Conservation (phyloP, 2,113 vertebrate genomes). For the Barbus barbus region DNA sequence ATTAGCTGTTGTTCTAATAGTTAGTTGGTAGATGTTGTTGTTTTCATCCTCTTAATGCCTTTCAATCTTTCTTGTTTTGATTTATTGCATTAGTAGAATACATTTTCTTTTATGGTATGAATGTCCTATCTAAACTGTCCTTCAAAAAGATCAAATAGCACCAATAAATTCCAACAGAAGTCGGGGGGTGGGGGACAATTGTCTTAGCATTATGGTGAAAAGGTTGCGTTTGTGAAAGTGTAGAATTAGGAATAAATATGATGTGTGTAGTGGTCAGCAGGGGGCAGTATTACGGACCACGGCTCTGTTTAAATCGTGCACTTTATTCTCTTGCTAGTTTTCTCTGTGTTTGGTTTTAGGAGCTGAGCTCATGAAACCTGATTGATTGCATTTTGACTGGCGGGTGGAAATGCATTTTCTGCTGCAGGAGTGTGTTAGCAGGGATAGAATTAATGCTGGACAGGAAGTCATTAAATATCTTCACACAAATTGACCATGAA, state of each 20-base stretch:
- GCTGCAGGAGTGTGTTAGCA: neutral
- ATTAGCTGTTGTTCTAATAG: neutral
- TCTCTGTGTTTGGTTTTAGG: neutral
- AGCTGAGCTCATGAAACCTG: neutral
- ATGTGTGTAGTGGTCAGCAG: neutral
- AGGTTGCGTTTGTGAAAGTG: neutral
- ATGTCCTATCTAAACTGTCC: neutral
- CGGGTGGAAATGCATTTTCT: neutral
- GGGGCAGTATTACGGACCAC: conserved; percentile 2
- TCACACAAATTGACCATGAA: neutral
- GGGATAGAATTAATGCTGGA: neutral
- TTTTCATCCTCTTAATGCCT: neutral
- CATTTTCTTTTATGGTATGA: neutral
- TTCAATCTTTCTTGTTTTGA: neutral
- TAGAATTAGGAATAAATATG: neutral
- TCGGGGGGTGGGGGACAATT: no score
- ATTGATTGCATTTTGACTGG: neutral
- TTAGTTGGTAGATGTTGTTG: neutral
- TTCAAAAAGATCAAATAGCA: no score
- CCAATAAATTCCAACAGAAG: no score
- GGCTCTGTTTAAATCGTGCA: conserved; percentile 36
- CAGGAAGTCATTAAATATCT: neutral
- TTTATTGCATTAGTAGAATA: neutral
- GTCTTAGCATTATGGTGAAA: neutral
- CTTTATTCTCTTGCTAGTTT: conserved; percentile 35